Conservation (phyloP, 2,888 invertebrate species). For the Ariolimax columbianus region DNA sequence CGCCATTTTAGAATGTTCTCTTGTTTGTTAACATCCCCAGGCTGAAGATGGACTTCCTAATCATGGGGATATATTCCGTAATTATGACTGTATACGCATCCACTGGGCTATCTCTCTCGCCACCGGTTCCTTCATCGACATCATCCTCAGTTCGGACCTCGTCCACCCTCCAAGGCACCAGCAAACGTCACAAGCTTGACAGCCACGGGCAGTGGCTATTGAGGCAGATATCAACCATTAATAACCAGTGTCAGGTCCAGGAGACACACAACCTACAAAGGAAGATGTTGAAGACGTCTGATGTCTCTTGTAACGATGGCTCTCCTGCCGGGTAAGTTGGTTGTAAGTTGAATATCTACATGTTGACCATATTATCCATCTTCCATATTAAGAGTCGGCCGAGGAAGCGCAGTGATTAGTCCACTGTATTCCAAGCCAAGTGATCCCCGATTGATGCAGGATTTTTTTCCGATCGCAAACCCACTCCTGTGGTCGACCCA, state of each 20-base stretch:
- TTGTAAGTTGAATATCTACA: neutral
- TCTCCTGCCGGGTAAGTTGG: conserved; percentile 71
- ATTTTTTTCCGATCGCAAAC: no score
- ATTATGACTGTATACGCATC: neutral
- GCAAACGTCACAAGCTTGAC: conserved; percentile 50
- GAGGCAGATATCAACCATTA: conserved; percentile 64
- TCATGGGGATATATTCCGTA: conserved; percentile 12
- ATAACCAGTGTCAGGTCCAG: conserved; percentile 67
- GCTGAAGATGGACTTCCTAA: conserved; percentile 6
- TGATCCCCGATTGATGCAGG: no score
- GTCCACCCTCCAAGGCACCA: neutral
- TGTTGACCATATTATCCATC: no score
- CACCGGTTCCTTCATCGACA: neutral
- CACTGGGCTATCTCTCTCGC: no score
- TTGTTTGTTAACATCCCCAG: conserved; percentile 1
- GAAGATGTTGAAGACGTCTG: conserved; percentile 63
- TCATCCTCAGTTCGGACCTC: neutral
- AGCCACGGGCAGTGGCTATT: conserved; percentile 54
- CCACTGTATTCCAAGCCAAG: no score
- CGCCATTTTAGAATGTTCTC: neutral
- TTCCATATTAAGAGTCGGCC: no score
- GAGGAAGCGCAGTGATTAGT: no score
- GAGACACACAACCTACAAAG: conserved; percentile 68
- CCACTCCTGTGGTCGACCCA: no score
- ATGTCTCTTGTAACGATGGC: conserved; percentile 74